Evolutionary conservation across 2,888 invertebrate genomes (phyloP).

Genomic region (Teinopalpus imperialis): DNA sequence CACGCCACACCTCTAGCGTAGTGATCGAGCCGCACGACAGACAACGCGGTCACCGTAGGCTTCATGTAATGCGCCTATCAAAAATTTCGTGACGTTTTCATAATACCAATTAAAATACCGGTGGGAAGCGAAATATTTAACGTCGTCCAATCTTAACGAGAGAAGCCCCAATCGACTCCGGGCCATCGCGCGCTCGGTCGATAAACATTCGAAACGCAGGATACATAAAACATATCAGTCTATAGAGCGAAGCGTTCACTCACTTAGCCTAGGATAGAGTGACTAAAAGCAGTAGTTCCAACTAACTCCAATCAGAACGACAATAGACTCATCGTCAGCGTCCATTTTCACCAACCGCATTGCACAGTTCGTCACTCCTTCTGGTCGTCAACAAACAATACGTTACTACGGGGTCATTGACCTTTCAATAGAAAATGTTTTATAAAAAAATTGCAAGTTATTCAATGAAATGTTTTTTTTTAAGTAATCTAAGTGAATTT

Average conservation of each 20-base stretch:
- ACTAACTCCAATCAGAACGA: constrained; percentile 10
- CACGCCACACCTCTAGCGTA: constrained; percentile 27
- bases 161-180: constrained; percentile 42
- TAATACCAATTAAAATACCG: constrained; percentile 81
- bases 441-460: no score
- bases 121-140: constrained; percentile 76
- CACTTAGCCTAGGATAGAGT: constrained; percentile 61
- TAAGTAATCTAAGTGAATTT: no score
- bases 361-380: no score
- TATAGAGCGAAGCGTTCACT: constrained; percentile 70
- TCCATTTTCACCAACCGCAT: no score
- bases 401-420: no score
- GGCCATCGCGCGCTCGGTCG: constrained; percentile 60
- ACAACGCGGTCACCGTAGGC: constrained; percentile 22
- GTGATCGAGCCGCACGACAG: constrained; percentile 31
- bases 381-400: no score
- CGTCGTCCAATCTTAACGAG: constrained; percentile 53
- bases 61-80: constrained; percentile 45
- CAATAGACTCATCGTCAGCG: no score
- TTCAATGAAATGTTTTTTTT: no score
- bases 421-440: no score
- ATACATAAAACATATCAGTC: constrained; percentile 77
- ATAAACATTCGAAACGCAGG: constrained; percentile 71
- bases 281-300: constrained; percentile 45
- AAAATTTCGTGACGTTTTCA: constrained; percentile 32